Percentiles rank a stretch among this genome's conserved stretches.
Conservation (phyloP, 2,888 invertebrate species). For the Bombyx huttoni region DNA sequence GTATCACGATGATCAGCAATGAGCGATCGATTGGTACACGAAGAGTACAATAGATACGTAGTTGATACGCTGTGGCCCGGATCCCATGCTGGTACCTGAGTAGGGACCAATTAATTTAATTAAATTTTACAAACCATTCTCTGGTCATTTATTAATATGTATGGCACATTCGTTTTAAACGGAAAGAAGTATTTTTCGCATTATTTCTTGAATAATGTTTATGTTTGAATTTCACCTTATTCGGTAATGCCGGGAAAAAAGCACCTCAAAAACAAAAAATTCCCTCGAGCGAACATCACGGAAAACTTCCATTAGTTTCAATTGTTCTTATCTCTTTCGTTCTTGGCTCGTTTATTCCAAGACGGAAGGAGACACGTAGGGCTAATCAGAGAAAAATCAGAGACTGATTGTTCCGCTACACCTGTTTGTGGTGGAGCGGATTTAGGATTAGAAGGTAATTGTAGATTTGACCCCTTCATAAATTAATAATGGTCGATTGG, state of each 20-base stretch:
- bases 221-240: neutral
- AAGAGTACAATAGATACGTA: too few species aligned
- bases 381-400: slow-evolving; percentile 21
- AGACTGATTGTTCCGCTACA: slow-evolving; percentile 32
- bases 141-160: too few species aligned
- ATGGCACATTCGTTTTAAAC: too few species aligned
- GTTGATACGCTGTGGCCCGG: too few species aligned
- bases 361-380: slow-evolving; percentile 14
- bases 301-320: slow-evolving; percentile 17
- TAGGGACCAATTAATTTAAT: too few species aligned
- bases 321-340: slow-evolving; percentile 16
- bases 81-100: too few species aligned
- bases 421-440: slow-evolving; percentile 12
- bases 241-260: neutral
- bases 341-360: slow-evolving; percentile 3
- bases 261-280: neutral
- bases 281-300: neutral
- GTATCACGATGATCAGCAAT: too few species aligned
- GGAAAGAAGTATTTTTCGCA: too few species aligned
- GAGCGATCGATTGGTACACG: too few species aligned
- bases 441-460: neutral
- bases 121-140: too few species aligned
- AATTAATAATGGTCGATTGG: neutral
- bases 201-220: too few species aligned
- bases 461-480: neutral